A percentile compares a stretch with the other conserved stretches of the same genome.
Evolutionary conservation across 1,140 invertebrate genomes (phyloP).

Genomic region (Achroia grisella): DNA sequence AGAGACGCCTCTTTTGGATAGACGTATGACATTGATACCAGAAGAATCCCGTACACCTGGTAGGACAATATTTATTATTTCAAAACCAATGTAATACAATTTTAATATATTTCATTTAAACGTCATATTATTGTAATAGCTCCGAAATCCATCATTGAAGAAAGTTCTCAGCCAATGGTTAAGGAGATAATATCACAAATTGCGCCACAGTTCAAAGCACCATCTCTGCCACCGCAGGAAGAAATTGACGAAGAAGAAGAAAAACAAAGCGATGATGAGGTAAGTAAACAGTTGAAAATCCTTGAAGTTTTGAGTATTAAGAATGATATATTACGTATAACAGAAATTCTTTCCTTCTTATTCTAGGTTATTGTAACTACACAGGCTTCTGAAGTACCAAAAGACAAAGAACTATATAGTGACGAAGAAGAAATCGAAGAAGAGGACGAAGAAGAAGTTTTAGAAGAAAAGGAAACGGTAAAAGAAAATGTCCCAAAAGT

Average conservation of each 20-base stretch:
- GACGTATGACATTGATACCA: slow-evolving; percentile 51
- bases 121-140: too few relatives aligned
- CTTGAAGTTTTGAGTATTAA: not conserved
- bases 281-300: slow-evolving; percentile 14
- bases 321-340: not conserved
- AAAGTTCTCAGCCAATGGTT: slow-evolving; percentile 11
- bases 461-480: slow-evolving; percentile 35
- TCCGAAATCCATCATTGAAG: not conserved
- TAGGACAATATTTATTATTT: slow-evolving; percentile 8
- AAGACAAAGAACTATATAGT: slow-evolving; percentile 47
- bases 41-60: slow-evolving; percentile 25
- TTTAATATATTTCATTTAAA: too few relatives aligned
- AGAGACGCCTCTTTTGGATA: slow-evolving; percentile 38
- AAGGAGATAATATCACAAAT: slow-evolving; percentile 7
- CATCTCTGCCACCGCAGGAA: slow-evolving; percentile 2
- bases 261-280: slow-evolving; percentile 18
- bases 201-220: not conserved
- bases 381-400: slow-evolving; percentile 5
- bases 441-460: slow-evolving; percentile 48
- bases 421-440: slow-evolving; percentile 43
- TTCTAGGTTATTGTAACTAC: slow-evolving; percentile 10
- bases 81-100: too few relatives aligned
- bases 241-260: slow-evolving; percentile 12
- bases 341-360: not conserved
- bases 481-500: slow-evolving; percentile 11